phyloP scores from a whole-genome alignment of 2,113 vertebrate genomes.

The Haplochromis burtoni region DNA sequence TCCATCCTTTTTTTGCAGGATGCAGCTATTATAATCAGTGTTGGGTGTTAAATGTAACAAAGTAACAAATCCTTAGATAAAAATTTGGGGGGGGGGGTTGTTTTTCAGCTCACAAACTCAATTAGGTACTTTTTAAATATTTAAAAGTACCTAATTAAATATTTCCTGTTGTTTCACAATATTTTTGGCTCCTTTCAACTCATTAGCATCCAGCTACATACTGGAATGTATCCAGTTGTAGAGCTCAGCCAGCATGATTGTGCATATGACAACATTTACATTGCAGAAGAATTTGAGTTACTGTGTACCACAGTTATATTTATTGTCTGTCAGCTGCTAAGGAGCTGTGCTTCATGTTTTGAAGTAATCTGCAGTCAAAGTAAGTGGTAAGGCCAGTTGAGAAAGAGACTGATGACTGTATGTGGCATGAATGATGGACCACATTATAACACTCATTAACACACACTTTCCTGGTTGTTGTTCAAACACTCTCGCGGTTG shows the following conservation, averaged over 20 bases:
- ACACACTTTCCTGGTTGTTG: background rate
- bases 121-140: background rate
- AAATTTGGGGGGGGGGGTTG: rapidly evolving
- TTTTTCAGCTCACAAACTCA: background rate
- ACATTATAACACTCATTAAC: background rate
- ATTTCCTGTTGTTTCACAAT: background rate
- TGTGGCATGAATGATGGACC: background rate
- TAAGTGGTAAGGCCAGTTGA: background rate
- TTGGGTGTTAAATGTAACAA: background rate
- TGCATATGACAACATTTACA: background rate
- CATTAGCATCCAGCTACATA: background rate
- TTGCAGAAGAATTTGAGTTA: background rate
- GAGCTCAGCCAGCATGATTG: background rate
- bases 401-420: background rate
- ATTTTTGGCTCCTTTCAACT: background rate
- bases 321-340: background rate
- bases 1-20: background rate
- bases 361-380: background rate
- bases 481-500: background rate
- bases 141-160: background rate
- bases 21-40: background rate
- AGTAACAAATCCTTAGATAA: background rate
- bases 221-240: background rate
- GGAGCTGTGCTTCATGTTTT: background rate
- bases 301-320: background rate